A percentile compares a stretch with the other conserved stretches of the same genome.
Evolutionary conservation across 1,140 invertebrate species (phyloP).

Genomic region (Microplitis mediator): DNA sequence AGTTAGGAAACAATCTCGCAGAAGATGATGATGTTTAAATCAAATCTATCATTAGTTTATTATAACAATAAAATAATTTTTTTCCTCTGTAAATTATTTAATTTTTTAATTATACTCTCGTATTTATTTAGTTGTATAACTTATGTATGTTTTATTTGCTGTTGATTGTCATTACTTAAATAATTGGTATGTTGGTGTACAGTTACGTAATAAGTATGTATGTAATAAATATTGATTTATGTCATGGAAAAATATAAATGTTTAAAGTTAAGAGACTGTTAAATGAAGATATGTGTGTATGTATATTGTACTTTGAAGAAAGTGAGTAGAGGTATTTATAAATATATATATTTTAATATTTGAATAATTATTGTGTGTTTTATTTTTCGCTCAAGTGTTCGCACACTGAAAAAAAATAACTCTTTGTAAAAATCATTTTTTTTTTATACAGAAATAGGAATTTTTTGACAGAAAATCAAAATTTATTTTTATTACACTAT

Average conservation of each 20-base stretch:
- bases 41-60: too few species aligned
- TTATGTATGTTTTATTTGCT: too few species aligned
- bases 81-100: too few species aligned
- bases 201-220: neutral
- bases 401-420: too few species aligned
- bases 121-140: too few species aligned
- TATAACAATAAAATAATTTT: too few species aligned
- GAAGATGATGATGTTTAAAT: slow-evolving; percentile 20
- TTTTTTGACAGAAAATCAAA: too few species aligned
- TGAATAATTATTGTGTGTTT: neutral
- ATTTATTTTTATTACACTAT: too few species aligned
- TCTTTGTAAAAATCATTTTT: too few species aligned
- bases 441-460: too few species aligned
- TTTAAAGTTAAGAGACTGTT: neutral
- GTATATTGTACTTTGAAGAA: neutral
- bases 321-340: neutral
- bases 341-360: neutral
- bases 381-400: neutral
- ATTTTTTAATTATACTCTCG: too few species aligned
- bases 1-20: slow-evolving; percentile 45
- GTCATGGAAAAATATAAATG: neutral
- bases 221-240: neutral
- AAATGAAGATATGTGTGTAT: neutral
- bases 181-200: neutral
- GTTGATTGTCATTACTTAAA: neutral